A percentile compares a stretch with the other conserved stretches of the same genome.
phyloP scores from a whole-genome alignment of 2,888 invertebrate genomes.

The Hypena proboscidalis region DNA sequence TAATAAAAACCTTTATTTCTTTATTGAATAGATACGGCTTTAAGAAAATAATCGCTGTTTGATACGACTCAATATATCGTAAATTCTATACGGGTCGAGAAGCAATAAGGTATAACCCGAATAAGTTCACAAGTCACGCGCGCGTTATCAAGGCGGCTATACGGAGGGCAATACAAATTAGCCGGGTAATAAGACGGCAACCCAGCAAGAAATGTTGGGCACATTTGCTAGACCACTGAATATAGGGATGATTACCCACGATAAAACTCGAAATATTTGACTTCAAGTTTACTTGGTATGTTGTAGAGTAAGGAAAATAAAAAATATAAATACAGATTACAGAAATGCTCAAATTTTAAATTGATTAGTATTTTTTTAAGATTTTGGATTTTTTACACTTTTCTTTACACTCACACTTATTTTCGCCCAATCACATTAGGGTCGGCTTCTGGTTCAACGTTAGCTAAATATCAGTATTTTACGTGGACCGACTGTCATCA shows the following conservation, averaged over 20 bases:
- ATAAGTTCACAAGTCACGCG: conserved; percentile 27
- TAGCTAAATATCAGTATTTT: too few relatives aligned
- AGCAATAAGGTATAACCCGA: conserved; percentile 17
- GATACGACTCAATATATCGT: conserved; percentile 17
- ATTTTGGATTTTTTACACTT: too few relatives aligned
- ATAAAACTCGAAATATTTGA: background rate
- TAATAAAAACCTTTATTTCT: conserved; percentile 5
- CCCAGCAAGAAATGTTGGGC: conserved; percentile 32
- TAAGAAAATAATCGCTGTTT: conserved; percentile 15
- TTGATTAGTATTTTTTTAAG: too few relatives aligned
- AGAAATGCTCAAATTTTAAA: too few relatives aligned
- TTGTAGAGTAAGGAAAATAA: too few relatives aligned
- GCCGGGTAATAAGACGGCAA: conserved; percentile 37
- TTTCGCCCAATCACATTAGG: too few relatives aligned
- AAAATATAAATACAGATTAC: too few relatives aligned
- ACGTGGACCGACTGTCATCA: too few relatives aligned
- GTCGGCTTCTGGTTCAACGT: too few relatives aligned
- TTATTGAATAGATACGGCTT: conserved; percentile 12
- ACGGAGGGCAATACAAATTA: conserved; percentile 37
- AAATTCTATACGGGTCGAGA: conserved; percentile 13
- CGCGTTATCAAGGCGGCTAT: conserved; percentile 10
- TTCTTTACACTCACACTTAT: too few relatives aligned
- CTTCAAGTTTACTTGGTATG: background rate
- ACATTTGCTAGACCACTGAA: conserved; percentile 22
- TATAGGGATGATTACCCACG: background rate